Evolutionary conservation across 2,113 vertebrate genomes (phyloP), one percentile per base, ranked within the genome.

Genomic region (Corydoras sp.): DNA sequence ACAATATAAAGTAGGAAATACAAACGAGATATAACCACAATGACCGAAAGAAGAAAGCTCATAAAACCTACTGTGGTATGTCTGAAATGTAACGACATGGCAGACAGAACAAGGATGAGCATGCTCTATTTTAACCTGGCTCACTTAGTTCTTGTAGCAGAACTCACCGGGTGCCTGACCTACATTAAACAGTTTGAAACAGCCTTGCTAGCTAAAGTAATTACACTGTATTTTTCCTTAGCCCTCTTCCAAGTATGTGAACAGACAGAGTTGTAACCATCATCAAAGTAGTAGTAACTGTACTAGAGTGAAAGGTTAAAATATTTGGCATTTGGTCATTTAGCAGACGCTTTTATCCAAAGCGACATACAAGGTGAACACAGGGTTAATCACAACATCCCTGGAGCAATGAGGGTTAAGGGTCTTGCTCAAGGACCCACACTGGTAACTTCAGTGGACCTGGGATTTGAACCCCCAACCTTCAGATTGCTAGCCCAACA

Each of bases 51-150:
- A 70, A 56, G 32, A 70, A 66, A 65, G 5, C 61, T 55, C 30
- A 30, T 10, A 9, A 24, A 18, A 43, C 62, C 60, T 77, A 65
- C 59, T 65, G 61, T 55, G 62, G 15, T 55, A 64, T 66, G 62
- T 77, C 71, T 62, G 62, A 77, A 74, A 77, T 71, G 68, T 68
- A 70, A 66, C 74, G 71, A 66, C 58, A 66, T 35, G 49, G 51
- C 67, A 35, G 24, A 70, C 65, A 54, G 62, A 15, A 7, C 35
- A 5, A 32, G 62, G 72, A 74, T 62, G 67, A 74, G 58, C 56
- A 14, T 56, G 56, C 62, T 61, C 71, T 74, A 66, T 77, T 77
- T 77, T 74, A 70, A 56, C 71, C 54, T 43, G 51, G 51, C 49
- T 48, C 9, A 67, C 65, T 68, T 62, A 68, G 53, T 43, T 49